Evolutionary conservation across 92 coral and sea anemone species (phyloP), one percentile per base, ranked within the genome.

Genomic region (Epizoanthus rinbou): DNA sequence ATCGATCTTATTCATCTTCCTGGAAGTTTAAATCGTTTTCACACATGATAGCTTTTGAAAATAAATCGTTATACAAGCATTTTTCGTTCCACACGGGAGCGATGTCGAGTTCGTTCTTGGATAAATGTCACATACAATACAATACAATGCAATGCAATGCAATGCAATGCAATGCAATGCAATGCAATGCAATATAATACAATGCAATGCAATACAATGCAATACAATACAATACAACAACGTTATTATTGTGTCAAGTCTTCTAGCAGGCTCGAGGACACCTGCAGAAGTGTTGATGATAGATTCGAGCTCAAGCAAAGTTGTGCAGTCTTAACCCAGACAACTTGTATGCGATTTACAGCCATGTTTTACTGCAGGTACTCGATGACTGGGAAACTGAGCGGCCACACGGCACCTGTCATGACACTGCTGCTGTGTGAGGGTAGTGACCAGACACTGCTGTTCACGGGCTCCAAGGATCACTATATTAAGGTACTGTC

Each of bases 401-500:
- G 97, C 57, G 99, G 99, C 15, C 99, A 97, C 85, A 91, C 98
- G 4, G 99, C 94, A 3, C 96, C 98, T 11, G 93, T 97, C 37
- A 97, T 97, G 99, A 89, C 97, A 24, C 88, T 97, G 14, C 65
- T 91, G 11, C 75, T 94, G 74, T 84, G 83, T 59, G 91, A 93
- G 53, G 82, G 89, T 39, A 88, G 86, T 9, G 88, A 92, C 58
- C 93, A 95, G 53, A 88, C 95, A 0, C 64, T 97, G 52, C 91
- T 97, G 80, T 89, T 94, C 66, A 97, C 99, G 16, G 99, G 99
- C 39, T 97, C 98, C 75, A 87, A 98, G 69, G 99, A 97, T 81
- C 98, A 97, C 82, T 97, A 92, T 82, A 94, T 97, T 50, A 97
- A 97, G 98, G 99, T 94, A 79, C 62, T 47, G 43, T 74, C 15